phyloP scores from a whole-genome alignment of 2,797 vertebrate species.

The Neoniphon sammara region DNA sequence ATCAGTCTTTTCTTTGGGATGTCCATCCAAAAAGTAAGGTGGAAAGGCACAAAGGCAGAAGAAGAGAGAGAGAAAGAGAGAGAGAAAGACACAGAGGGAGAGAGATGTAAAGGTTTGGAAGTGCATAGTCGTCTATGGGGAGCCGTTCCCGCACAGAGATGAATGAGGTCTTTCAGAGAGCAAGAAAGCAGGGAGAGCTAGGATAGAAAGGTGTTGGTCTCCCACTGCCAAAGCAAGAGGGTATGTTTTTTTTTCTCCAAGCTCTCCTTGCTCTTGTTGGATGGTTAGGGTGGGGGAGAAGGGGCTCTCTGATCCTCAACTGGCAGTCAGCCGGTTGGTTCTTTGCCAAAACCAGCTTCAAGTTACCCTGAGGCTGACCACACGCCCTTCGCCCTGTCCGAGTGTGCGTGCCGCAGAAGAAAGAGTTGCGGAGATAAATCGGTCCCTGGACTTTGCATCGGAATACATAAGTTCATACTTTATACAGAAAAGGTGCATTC shows the following conservation, averaged over 20 bases:
- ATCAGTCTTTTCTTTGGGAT: conserved; percentile 79
- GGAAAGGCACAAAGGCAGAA: conserved; percentile 62
- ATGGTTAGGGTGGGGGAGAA: conserved; percentile 62
- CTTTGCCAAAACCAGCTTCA: conserved; percentile 80
- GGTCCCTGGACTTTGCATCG: conserved; percentile 85
- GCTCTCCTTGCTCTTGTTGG: conserved; percentile 81
- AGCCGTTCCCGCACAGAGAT: conserved; percentile 75
- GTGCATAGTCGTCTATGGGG: conserved; percentile 82
- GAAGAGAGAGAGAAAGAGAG: conserved; percentile 49
- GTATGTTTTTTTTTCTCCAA: conserved; percentile 63
- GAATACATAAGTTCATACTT: conserved; percentile 81
- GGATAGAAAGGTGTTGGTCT: conserved; percentile 71
- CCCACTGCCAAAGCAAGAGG: conserved; percentile 78
- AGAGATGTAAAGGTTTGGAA: conserved; percentile 78
- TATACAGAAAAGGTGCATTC: conserved; percentile 92
- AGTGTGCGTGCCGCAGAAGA: conserved; percentile 84
- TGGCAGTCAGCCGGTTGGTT: conserved; percentile 77
- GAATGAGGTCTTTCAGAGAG: conserved; percentile 81
- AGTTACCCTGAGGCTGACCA: conserved; percentile 87
- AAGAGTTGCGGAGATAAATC: conserved; percentile 82
- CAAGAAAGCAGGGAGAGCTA: conserved; percentile 60
- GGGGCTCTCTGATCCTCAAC: conserved; percentile 81
- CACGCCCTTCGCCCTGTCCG: conserved; percentile 80
- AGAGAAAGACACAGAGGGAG: conserved; percentile 48
- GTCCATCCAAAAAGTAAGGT: conserved; percentile 67